Percentiles rank a stretch among this genome's conserved stretches.
Evolutionary conservation across 2,888 invertebrate species (phyloP).

Genomic region (Merodon equestris): DNA sequence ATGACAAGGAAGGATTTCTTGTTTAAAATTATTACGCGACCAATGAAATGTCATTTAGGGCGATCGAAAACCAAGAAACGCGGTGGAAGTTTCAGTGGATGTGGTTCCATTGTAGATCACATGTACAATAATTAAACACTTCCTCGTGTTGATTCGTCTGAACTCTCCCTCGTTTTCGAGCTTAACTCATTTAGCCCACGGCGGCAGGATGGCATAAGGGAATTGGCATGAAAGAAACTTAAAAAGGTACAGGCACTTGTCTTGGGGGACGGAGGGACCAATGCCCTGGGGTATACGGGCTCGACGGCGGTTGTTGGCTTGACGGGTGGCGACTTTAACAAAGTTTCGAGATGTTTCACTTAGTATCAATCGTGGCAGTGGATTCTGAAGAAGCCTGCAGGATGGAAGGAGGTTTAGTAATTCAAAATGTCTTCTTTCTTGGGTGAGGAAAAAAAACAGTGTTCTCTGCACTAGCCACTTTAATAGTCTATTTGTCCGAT

Average conservation of each 20-base stretch:
- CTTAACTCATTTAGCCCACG: slow-evolving; percentile 6
- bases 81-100: slow-evolving; percentile 14
- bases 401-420: too few species aligned
- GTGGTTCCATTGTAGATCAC: slow-evolving; percentile 32
- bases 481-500: too few species aligned
- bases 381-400: too few species aligned
- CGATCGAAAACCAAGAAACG: slow-evolving; percentile 10
- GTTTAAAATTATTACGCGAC: slow-evolving; percentile 52
- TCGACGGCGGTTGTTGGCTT: not conserved
- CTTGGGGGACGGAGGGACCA: not conserved
- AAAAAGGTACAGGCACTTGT: slow-evolving; percentile 15
- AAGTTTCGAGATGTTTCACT: slow-evolving; percentile 62
- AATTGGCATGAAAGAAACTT: slow-evolving; percentile 22
- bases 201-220: not conserved
- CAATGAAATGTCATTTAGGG: slow-evolving; percentile 26
- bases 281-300: not conserved
- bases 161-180: not conserved
- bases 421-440: too few species aligned
- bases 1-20: slow-evolving; percentile 37
- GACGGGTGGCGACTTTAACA: slow-evolving; percentile 35
- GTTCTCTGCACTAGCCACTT: not conserved
- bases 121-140: slow-evolving; percentile 36
- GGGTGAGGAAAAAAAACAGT: too few species aligned
- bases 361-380: slow-evolving; percentile 47
- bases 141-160: too few species aligned